A percentile compares a stretch with the other conserved stretches of the same genome.
phyloP scores from a whole-genome alignment of 2,888 invertebrate genomes.

The Leptodirus hochenwartii region DNA sequence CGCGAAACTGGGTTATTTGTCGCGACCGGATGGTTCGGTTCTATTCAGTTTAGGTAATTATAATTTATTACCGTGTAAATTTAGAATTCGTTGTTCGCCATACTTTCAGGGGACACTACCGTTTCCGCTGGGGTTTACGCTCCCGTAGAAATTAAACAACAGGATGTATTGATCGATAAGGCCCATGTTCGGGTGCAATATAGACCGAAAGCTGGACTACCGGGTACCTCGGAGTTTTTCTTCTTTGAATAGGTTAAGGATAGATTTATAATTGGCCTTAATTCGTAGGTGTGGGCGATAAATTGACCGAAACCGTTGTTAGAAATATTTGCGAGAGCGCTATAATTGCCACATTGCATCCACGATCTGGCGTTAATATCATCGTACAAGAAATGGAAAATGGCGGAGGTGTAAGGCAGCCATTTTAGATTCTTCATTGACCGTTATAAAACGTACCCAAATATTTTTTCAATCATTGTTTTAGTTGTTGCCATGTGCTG shows the following conservation, averaged over 20 bases:
- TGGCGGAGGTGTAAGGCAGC: conserved; percentile 44
- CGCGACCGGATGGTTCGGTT: conserved; percentile 9
- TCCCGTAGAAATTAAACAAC: conserved; percentile 59
- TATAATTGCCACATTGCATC: conserved; percentile 52
- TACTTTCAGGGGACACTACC: conserved; percentile 52
- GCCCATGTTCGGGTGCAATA: conserved; percentile 64
- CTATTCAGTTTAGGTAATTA: conserved; percentile 8
- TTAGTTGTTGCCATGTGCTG: conserved; percentile 57
- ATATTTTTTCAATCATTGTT: conserved; percentile 14
- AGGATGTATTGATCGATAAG: conserved; percentile 59
- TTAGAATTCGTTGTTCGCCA: conserved; percentile 4
- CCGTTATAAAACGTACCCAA: neutral
- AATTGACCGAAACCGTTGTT: conserved; percentile 56
- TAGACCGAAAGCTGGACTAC: conserved; percentile 56
- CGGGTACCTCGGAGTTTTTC: conserved; percentile 33
- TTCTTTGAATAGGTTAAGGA: neutral
- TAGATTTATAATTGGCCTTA: neutral
- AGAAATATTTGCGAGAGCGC: conserved; percentile 60
- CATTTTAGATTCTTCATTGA: neutral
- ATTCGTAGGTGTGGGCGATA: conserved; percentile 38
- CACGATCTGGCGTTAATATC: conserved; percentile 59
- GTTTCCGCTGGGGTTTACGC: conserved; percentile 65
- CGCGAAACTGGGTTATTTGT: conserved; percentile 7
- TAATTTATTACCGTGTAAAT: neutral
- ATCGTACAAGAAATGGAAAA: conserved; percentile 79